Conservation (phyloP, 2,113 vertebrate genomes). For the Numenius arquata region DNA sequence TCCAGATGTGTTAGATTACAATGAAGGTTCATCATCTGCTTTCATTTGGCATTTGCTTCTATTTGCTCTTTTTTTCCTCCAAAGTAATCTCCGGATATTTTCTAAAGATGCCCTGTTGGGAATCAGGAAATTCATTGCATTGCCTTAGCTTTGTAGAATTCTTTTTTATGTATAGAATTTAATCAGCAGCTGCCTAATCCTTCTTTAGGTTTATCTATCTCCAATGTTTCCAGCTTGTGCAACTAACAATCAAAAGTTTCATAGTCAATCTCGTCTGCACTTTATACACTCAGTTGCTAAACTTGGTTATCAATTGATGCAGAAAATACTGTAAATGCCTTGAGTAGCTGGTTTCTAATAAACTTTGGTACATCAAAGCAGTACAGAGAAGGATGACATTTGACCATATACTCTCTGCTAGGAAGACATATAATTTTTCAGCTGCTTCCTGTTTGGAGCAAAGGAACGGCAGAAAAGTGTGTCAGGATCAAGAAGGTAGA, state of each 20-base stretch:
- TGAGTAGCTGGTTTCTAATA: background rate
- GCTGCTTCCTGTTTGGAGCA: background rate
- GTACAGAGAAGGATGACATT: background rate
- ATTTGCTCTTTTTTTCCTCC: background rate
- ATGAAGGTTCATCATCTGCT: background rate
- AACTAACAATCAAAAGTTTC: background rate
- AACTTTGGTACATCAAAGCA: background rate
- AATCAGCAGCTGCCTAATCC: background rate
- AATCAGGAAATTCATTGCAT: background rate
- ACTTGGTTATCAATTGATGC: background rate
- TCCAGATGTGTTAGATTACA: background rate
- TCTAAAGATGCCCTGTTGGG: background rate
- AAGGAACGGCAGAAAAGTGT: background rate
- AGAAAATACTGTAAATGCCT: background rate
- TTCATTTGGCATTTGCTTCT: background rate
- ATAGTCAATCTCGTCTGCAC: background rate
- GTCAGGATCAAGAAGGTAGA: background rate
- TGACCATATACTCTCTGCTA: background rate
- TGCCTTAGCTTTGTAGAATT: background rate
- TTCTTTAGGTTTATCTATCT: background rate
- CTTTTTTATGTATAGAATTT: background rate
- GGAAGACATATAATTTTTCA: background rate
- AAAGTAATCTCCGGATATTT: background rate
- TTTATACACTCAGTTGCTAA: background rate
- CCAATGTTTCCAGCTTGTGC: background rate